Evolutionary conservation across 2,797 vertebrate species (phyloP), one percentile per base, ranked within the genome.

Genomic region (Sebastes matsubarae): DNA sequence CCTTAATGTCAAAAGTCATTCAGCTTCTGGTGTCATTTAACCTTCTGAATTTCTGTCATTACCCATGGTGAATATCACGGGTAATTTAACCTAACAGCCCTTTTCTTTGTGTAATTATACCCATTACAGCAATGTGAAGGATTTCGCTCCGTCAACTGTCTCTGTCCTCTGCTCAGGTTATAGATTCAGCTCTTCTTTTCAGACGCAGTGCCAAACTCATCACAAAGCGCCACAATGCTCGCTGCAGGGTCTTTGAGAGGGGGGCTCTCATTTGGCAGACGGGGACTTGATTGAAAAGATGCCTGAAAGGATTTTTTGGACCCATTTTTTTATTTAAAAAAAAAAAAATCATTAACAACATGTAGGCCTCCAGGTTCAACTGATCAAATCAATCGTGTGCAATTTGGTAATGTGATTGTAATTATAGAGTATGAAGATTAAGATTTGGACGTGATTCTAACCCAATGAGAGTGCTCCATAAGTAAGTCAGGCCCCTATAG

Each of bases 91-190:
- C 89, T 89, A 92, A 93, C 84, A 87, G 91, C 89, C 82, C 85
- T 82, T 93, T 94, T 94, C 90, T 95, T 92, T 92, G 85, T 89
- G 82, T 92, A 93, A 95, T 95, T 91, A 93, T 88, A 88, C 84
- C 90, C 91, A 94, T 95, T 94, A 94, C 75, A 66, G 81, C 81
- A 73, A 82, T 80, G 80, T 93, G 90, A 93, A 84, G 88, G 85
- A 92, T 91, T 93, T 88, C 83, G 70, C 75, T 90, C 79, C 16
- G 84, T 92, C 92, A 92, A 80, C 85, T 80, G 72, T 85, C 75
- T 86, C 67, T 34, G 82, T 87, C 79, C 85, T 73, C 76, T 66
- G 63, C 73, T 24, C 87, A 83, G 86, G 85, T 87, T 90, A 91
- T 75, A 82, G 68, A 92, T 90, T 91, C 83, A 72, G 81, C 61